A percentile compares a stretch with the other conserved stretches of the same genome.
These are phyloP conservation scores for Polia nebulosa DNA, from an alignment of 2,888 invertebrate species.

Conservation along the genomic window DNA sequence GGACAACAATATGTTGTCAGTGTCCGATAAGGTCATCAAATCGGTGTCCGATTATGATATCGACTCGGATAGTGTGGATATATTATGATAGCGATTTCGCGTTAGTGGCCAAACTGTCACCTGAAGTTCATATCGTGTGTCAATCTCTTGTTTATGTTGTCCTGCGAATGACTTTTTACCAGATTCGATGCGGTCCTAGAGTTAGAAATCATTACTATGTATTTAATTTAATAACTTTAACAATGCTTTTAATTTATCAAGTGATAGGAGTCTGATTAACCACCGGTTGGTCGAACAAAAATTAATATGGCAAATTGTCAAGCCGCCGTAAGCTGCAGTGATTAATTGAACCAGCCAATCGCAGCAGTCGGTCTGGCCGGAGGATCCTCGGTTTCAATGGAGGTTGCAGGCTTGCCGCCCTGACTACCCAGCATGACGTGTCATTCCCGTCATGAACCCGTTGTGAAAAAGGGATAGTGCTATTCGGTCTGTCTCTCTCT, in stretches of 20 bases:
- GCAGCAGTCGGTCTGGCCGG: not conserved
- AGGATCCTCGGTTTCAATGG: not conserved
- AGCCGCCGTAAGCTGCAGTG: not conserved
- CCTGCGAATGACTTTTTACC: conserved; percentile 87
- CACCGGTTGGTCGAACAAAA: not conserved
- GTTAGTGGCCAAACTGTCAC: conserved; percentile 70
- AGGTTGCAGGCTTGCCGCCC: not conserved
- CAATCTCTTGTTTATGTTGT: conserved; percentile 83
- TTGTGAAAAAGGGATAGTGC: too few relatives aligned
- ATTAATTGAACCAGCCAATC: too few relatives aligned
- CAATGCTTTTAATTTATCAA: not conserved
- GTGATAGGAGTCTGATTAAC: not conserved
- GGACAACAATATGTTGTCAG: not conserved
- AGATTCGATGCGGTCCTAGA: conserved; percentile 73
- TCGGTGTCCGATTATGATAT: not conserved
- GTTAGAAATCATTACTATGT: conserved; percentile 58
- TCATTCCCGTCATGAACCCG: too few relatives aligned
- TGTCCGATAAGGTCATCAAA: not conserved
- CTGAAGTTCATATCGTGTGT: conserved; percentile 75
- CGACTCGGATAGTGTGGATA: conserved; percentile 17
- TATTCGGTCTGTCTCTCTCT: not conserved
- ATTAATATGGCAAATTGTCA: not conserved
- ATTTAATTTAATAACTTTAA: not conserved
- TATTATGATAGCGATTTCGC: conserved; percentile 1
- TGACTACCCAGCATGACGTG: too few relatives aligned